A percentile compares a stretch with the other conserved stretches of the same genome.
Evolutionary conservation across 2,113 vertebrate genomes (phyloP).

Genomic region (Macquaria ambigua): DNA sequence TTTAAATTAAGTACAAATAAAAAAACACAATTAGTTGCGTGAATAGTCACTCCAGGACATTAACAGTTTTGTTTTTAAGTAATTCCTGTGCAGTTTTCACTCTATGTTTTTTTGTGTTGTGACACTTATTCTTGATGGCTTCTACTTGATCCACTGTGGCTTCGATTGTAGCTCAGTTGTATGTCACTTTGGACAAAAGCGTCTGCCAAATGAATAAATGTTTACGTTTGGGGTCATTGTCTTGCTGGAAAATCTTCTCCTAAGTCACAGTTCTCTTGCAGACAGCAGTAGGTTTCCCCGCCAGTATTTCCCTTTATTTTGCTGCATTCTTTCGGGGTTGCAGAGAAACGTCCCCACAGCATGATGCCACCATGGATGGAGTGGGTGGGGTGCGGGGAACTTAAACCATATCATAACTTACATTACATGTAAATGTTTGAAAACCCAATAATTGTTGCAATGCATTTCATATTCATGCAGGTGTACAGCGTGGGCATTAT

Average conservation of each 20-base stretch:
- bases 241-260: too few relatives aligned
- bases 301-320: too few relatives aligned
- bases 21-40: not conserved
- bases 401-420: not conserved
- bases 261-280: too few relatives aligned
- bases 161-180: not conserved
- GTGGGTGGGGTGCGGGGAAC: not conserved
- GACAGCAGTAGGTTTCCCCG: too few relatives aligned
- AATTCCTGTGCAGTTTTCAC: not conserved
- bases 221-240: not conserved
- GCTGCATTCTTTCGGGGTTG: too few relatives aligned
- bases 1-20: not conserved
- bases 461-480: not conserved
- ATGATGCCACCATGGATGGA: not conserved
- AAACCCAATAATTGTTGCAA: not conserved
- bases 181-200: not conserved
- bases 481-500: not conserved
- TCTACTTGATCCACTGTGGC: too few relatives aligned
- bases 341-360: too few relatives aligned
- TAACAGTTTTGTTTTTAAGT: not conserved
- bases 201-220: not conserved
- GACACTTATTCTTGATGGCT: too few relatives aligned
- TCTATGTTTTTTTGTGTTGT: too few relatives aligned
- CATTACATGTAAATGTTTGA: constrained; percentile 5
- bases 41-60: not conserved